Percentiles rank a stretch among this genome's conserved stretches.
Evolutionary conservation across 2,797 vertebrate species (phyloP).

Genomic region (Dipus sagitta): DNA sequence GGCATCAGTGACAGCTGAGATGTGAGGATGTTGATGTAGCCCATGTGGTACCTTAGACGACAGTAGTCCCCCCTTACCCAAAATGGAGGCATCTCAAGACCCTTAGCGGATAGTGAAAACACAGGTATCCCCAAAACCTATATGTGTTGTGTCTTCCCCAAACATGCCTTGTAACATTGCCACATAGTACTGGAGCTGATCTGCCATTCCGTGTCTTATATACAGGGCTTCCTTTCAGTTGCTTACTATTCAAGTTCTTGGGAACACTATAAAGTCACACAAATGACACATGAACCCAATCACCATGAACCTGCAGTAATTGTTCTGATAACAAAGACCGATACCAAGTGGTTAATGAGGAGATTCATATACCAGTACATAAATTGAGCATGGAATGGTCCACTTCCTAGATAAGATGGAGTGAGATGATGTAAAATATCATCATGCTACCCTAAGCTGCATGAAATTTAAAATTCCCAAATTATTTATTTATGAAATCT

Average conservation of each 20-base stretch:
- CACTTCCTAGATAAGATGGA: background rate
- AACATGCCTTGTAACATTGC: too few relatives aligned
- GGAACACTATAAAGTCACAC: background rate
- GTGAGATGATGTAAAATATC: background rate
- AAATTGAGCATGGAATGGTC: too few relatives aligned
- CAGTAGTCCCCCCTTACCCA: too few relatives aligned
- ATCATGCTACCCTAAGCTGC: background rate
- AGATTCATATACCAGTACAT: too few relatives aligned
- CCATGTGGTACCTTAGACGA: fast-evolving
- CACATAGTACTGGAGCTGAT: too few relatives aligned
- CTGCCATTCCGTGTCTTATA: background rate
- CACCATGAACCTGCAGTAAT: background rate
- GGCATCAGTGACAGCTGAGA: background rate
- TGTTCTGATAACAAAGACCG: background rate
- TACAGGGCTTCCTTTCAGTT: background rate
- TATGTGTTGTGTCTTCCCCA: background rate
- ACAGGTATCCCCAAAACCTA: background rate
- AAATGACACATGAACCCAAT: background rate
- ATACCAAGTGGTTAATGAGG: too few relatives aligned
- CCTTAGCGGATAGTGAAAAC: background rate
- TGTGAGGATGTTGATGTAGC: fast-evolving
- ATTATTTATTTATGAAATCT: background rate
- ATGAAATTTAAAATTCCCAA: background rate
- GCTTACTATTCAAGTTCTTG: background rate
- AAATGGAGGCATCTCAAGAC: background rate